Conservation (phyloP, 2,797 vertebrate genomes). For the Aselliscus stoliczkanus region DNA sequence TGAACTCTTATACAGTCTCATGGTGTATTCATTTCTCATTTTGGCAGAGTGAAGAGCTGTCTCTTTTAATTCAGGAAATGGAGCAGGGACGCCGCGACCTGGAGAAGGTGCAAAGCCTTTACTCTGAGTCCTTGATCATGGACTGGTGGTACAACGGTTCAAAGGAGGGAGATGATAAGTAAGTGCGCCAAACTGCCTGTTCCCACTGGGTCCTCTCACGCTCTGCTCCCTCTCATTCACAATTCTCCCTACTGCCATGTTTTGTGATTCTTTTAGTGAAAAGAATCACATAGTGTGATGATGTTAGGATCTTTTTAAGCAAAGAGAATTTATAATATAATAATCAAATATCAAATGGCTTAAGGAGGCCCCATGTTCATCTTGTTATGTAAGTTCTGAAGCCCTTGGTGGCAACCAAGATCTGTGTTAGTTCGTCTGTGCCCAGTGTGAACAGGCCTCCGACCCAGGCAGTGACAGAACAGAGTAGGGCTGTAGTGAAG, state of each 20-base stretch:
- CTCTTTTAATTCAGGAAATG: constrained; percentile 83
- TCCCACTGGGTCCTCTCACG: not conserved
- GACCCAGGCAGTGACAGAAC: not conserved
- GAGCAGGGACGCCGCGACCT: constrained; percentile 80
- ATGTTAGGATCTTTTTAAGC: not conserved
- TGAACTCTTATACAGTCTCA: not conserved
- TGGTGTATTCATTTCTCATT: constrained; percentile 39
- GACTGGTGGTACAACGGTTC: constrained; percentile 78
- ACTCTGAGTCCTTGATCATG: constrained; percentile 78
- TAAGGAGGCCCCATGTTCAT: not conserved
- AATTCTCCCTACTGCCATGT: not conserved
- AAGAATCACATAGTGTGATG: not conserved
- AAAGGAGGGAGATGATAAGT: constrained; percentile 76
- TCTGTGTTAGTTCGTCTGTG: not conserved
- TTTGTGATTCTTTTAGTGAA: not conserved
- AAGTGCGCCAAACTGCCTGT: not conserved
- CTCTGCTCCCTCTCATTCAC: not conserved
- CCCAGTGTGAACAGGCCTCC: too few species aligned
- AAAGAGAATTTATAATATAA: not conserved
- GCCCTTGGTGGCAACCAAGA: not conserved
- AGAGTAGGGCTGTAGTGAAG: not conserved
- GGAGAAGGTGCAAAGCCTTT: constrained; percentile 79
- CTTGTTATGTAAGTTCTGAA: not conserved
- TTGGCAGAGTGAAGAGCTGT: constrained; percentile 83
- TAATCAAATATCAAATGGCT: not conserved